Evolutionary conservation across 2,888 invertebrate species (phyloP).

Genomic region (Himalopsyche anomala): DNA sequence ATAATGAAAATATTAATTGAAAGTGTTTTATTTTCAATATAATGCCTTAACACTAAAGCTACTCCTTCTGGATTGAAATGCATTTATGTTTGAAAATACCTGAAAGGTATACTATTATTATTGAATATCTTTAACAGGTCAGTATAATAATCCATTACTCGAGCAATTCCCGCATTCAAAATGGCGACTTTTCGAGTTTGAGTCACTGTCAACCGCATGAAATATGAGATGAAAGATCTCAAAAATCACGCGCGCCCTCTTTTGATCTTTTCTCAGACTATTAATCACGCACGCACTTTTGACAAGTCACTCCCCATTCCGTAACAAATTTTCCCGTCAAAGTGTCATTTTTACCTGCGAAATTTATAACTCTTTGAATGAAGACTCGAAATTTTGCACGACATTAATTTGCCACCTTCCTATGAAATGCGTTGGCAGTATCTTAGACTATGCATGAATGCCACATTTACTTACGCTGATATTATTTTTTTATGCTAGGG

Average conservation of each 20-base stretch:
- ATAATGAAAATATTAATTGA: too few relatives aligned
- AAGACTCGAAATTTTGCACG: conserved; percentile 53
- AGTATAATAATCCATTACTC: neutral
- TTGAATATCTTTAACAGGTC: neutral
- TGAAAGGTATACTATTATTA: too few relatives aligned
- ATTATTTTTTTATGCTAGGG: neutral
- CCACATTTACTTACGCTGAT: neutral
- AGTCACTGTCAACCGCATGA: conserved; percentile 48
- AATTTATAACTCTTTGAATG: conserved; percentile 61
- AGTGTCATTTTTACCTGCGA: conserved; percentile 63
- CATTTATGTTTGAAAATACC: too few relatives aligned
- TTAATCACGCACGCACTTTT: conserved; percentile 63
- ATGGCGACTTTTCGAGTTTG: conserved; percentile 28
- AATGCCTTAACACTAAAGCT: too few relatives aligned
- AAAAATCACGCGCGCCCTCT: conserved; percentile 55
- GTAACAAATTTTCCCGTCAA: conserved; percentile 64
- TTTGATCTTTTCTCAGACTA: conserved; percentile 62
- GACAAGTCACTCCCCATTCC: conserved; percentile 63
- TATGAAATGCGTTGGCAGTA: neutral
- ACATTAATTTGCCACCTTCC: conserved; percentile 55
- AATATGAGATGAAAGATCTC: conserved; percentile 47
- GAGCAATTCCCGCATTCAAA: conserved; percentile 16
- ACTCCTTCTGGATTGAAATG: too few relatives aligned
- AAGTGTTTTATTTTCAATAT: too few relatives aligned
- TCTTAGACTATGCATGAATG: neutral